Conservation (phyloP, 1,140 invertebrate species). For the Drosophila cardini region DNA sequence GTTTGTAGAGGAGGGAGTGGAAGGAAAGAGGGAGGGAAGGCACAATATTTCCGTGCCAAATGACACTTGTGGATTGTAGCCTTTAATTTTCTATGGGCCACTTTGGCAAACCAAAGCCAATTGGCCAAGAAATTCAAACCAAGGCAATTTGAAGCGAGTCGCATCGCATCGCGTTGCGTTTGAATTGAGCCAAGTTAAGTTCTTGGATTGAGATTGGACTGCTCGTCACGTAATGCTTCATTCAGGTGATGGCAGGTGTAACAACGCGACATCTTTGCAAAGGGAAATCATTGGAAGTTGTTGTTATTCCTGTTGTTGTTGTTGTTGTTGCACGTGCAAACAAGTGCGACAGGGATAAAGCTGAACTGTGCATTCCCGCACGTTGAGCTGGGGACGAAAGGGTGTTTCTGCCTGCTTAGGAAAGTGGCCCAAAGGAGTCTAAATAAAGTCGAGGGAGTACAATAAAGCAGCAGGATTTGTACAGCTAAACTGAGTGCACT, state of each 20-base stretch:
- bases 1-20: too few species aligned
- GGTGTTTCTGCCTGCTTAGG: neutral
- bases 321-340: constrained; percentile 39
- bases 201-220: constrained; percentile 36
- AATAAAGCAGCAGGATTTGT: constrained; percentile 6
- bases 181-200: neutral
- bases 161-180: neutral
- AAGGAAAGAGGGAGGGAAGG: too few species aligned
- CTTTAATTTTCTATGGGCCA: constrained; percentile 23
- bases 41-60: constrained; percentile 5
- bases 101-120: constrained; percentile 12
- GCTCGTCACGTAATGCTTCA: constrained; percentile 41
- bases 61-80: constrained; percentile 17
- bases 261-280: constrained; percentile 23
- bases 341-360: constrained; percentile 33
- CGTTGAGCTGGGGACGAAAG: constrained; percentile 7
- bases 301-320: neutral
- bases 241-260: constrained; percentile 31
- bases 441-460: neutral
- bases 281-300: constrained; percentile 28
- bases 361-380: neutral
- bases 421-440: constrained; percentile 3
- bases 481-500: constrained; percentile 6
- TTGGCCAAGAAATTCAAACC: neutral
- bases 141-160: neutral